Percentiles rank a stretch among this genome's conserved stretches.
These are phyloP conservation scores for Scotopteryx bipunctaria DNA, from an alignment of 2,888 invertebrate genomes.

Conservation along the genomic window DNA sequence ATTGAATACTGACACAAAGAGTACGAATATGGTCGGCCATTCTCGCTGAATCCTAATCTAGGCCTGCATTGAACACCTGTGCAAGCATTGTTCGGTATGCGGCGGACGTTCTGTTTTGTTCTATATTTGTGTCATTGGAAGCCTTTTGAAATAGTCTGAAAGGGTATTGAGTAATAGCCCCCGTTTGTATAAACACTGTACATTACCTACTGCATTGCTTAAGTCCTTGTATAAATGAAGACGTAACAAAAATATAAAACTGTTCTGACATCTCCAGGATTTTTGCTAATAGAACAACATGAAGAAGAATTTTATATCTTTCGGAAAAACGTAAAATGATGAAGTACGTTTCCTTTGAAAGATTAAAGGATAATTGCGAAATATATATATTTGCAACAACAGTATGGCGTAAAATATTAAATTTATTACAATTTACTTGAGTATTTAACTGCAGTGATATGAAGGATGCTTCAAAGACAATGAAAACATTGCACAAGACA, in stretches of 20 bases:
- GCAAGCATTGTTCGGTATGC: conserved; percentile 39
- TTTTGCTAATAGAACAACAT: no score
- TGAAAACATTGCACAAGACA: conserved; percentile 52
- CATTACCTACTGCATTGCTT: neutral
- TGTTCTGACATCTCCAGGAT: neutral
- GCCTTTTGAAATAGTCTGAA: conserved; percentile 37
- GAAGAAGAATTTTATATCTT: no score
- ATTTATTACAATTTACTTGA: neutral
- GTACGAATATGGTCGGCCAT: conserved; percentile 25
- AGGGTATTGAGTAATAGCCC: conserved; percentile 27
- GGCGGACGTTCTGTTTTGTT: conserved; percentile 32
- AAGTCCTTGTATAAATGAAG: neutral
- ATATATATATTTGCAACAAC: neutral
- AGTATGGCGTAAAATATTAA: neutral
- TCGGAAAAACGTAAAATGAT: no score
- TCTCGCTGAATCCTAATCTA: conserved; percentile 49
- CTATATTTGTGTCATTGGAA: conserved; percentile 41
- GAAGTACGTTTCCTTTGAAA: no score
- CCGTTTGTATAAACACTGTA: conserved; percentile 5
- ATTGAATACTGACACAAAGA: conserved; percentile 22
- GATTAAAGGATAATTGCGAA: no score
- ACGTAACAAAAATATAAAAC: neutral
- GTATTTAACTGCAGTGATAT: conserved; percentile 9
- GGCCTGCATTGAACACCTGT: conserved; percentile 51
- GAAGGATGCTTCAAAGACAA: conserved; percentile 62